Evolutionary conservation across 2,113 vertebrate species (phyloP).

Genomic region (Dicaeum eximium): DNA sequence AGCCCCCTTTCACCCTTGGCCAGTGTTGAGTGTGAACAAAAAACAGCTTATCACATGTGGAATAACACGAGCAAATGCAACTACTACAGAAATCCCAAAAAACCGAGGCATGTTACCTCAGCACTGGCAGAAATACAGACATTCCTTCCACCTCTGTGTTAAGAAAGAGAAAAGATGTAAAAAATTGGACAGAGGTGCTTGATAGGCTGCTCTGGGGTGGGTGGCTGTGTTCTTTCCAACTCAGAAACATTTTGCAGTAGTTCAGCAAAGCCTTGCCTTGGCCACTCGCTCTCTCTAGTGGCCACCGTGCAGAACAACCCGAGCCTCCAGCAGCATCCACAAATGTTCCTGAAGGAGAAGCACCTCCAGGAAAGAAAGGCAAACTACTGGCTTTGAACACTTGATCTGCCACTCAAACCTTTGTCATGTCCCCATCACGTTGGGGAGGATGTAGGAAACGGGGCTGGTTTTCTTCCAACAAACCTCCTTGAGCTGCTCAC

Average conservation of each 20-base stretch:
- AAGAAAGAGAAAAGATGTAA: not conserved
- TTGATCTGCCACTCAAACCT: not conserved
- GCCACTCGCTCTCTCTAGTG: slow-evolving; percentile 70
- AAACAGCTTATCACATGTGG: not conserved
- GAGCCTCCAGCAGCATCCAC: not conserved
- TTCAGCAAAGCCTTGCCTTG: slow-evolving; percentile 17
- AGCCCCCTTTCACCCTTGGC: not conserved
- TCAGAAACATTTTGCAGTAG: not conserved
- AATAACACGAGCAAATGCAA: not conserved
- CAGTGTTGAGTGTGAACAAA: not conserved
- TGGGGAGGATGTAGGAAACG: not conserved
- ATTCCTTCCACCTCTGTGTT: not conserved
- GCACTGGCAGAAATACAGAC: not conserved
- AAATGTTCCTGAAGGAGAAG: not conserved
- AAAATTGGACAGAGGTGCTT: not conserved
- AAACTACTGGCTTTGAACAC: not conserved
- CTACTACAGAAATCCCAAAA: not conserved
- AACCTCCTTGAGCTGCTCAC: not conserved
- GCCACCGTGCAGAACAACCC: not conserved
- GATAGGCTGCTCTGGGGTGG: not conserved
- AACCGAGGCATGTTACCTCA: not conserved
- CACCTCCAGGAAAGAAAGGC: not conserved
- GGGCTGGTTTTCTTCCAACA: not conserved
- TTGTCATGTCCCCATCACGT: not conserved
- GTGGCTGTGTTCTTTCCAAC: not conserved